A percentile compares a stretch with the other conserved stretches of the same genome.
phyloP scores from a whole-genome alignment of 2,113 vertebrate species.

The Centropus unirufus region DNA sequence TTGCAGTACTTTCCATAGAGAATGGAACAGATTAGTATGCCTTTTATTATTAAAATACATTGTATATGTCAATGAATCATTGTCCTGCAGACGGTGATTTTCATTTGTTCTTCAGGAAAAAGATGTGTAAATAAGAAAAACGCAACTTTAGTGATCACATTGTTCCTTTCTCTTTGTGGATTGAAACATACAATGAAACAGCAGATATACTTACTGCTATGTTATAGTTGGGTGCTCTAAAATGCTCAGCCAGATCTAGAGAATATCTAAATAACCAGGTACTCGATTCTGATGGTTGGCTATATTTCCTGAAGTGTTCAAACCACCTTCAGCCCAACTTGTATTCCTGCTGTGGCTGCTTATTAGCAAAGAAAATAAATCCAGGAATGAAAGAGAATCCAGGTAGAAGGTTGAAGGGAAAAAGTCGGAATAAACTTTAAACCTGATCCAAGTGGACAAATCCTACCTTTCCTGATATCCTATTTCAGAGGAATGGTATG shows the following conservation, averaged over 20 bases:
- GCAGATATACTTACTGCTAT: background rate
- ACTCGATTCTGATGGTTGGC: background rate
- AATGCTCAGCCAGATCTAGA: background rate
- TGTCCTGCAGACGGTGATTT: background rate
- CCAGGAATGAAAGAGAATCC: background rate
- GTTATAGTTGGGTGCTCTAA: background rate
- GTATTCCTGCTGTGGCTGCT: background rate
- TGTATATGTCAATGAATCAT: background rate
- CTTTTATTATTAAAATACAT: background rate
- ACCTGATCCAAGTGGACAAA: background rate
- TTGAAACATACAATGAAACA: background rate
- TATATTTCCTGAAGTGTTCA: background rate
- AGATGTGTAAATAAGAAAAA: background rate
- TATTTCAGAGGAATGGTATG: background rate
- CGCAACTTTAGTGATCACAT: background rate
- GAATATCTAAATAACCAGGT: background rate
- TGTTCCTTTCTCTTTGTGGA: background rate
- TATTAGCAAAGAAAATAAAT: background rate
- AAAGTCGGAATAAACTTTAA: background rate
- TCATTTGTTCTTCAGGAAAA: background rate
- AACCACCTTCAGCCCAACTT: background rate
- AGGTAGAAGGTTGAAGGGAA: background rate
- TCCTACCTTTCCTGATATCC: background rate
- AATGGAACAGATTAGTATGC: background rate
- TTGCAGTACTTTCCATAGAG: background rate